Evolutionary conservation across 2,888 invertebrate species (phyloP).

Genomic region (Gastracanthus pulcherrimus): DNA sequence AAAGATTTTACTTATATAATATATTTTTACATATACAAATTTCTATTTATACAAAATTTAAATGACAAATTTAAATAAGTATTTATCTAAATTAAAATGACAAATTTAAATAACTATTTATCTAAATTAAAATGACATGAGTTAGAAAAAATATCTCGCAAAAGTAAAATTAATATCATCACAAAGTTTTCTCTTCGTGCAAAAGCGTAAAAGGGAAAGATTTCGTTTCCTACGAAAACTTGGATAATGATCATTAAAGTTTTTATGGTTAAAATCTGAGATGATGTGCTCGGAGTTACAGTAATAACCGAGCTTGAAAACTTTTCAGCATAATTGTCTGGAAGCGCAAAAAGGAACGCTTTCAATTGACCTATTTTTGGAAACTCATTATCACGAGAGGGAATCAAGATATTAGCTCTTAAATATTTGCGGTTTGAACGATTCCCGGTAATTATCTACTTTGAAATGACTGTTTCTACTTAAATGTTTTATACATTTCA

Average conservation of each 20-base stretch:
- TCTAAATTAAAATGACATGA: no score
- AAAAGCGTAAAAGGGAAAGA: not conserved
- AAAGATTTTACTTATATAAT: no score
- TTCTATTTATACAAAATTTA: no score
- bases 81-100: no score
- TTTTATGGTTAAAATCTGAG: not conserved
- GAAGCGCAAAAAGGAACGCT: not conserved
- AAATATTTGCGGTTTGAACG: not conserved
- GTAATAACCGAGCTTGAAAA: slow-evolving; percentile 3
- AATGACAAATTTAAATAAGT: no score
- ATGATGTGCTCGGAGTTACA: not conserved
- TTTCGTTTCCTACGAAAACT: not conserved
- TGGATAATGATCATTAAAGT: slow-evolving; percentile 28
- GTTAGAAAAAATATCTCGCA: no score
- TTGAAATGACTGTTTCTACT: not conserved
- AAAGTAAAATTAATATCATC: no score
- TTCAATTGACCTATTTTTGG: slow-evolving; percentile 9
- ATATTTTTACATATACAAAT: no score
- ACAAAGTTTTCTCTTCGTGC: no score
- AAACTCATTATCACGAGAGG: not conserved
- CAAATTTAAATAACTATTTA: no score
- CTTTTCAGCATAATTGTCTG: slow-evolving; percentile 7
- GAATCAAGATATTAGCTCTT: slow-evolving; percentile 11
- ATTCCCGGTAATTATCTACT: slow-evolving; percentile 1
- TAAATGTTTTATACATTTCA: not conserved